Evolutionary conservation across 1,140 invertebrate species (phyloP), one percentile per base, ranked within the genome.

Genomic region (Orchesella cincta): DNA sequence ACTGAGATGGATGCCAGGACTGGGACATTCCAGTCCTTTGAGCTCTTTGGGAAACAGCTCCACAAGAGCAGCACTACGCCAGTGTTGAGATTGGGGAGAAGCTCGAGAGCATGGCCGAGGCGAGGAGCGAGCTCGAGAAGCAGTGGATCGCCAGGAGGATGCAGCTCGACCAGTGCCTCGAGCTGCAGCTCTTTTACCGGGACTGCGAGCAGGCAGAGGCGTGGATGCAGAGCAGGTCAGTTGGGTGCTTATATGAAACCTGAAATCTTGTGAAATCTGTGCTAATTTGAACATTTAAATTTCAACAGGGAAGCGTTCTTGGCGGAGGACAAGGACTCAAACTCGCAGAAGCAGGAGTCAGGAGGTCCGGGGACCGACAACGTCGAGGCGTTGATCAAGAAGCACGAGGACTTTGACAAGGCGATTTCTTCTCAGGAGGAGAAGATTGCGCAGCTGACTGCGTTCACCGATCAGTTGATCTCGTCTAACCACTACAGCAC

Each of bases 391-490:
- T 86, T 99, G 18, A 99, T 99, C 83, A 99, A 99, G 88, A 99
- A 99, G 86, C 98, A 99, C 86, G 98, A 99, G 87, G 98, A 99
- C 88, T 99, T 99, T 84, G 97, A 99, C 85, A 98, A 99, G 86
- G 98, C 98, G n/a, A 99, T 99, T 83, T 97, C 95, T 85, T 95
- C 94, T 1, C 95, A 80, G 34, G 78, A 81, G 86, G 97, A 99
- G 85, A 99, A 99, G 87, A 99, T 99, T 80, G 94, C 93, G 1
- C 92, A 94, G 62, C 87, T 99, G 71, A 93, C 97, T 85, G 92
- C 92, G 16, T 90, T 99, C 78, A 97, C 97, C 29, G 95, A 98
- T 85, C 96, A 98, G 84, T 87, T 99, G 81, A 94, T 98, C 73
- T 92, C 91, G 31, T 92, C 93, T 71, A 94, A 97, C 80, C 97